Percentiles rank a stretch among this genome's conserved stretches.
Conservation (phyloP, 1,140 invertebrate genomes). For the Homarus americanus region DNA sequence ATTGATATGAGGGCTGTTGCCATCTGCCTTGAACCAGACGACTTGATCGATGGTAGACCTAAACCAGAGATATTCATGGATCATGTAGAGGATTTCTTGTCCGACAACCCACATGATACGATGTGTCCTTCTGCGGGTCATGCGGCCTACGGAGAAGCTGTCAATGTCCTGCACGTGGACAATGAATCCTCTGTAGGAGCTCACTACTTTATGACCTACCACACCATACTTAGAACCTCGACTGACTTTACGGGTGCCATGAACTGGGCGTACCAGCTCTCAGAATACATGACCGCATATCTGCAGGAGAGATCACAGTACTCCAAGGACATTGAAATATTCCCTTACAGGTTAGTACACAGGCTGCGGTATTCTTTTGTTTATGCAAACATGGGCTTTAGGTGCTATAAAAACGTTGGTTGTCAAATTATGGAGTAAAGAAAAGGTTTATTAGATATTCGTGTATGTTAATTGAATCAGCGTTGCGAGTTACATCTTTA, state of each 20-base stretch:
- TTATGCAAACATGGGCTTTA: background rate
- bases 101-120: slow-evolving; percentile 86
- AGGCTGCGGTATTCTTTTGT: background rate
- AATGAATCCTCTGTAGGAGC: slow-evolving; percentile 80
- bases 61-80: slow-evolving; percentile 83
- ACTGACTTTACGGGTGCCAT: slow-evolving; percentile 90
- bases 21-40: slow-evolving; percentile 48
- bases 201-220: slow-evolving; percentile 93
- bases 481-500: too few species aligned
- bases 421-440: too few species aligned
- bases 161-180: slow-evolving; percentile 76
- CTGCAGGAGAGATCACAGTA: slow-evolving; percentile 79
- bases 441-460: too few species aligned
- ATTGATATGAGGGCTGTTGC: background rate
- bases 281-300: slow-evolving; percentile 86
- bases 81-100: slow-evolving; percentile 88
- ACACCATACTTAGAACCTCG: slow-evolving; percentile 87
- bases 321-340: slow-evolving; percentile 83
- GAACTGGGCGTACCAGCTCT: slow-evolving; percentile 85
- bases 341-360: slow-evolving; percentile 88
- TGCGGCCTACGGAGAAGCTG: slow-evolving; percentile 84
- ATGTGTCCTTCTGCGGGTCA: slow-evolving; percentile 89
- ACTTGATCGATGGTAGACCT: slow-evolving; percentile 74
- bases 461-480: too few species aligned
- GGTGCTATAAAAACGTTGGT: too few species aligned